Conservation (phyloP, 2,888 invertebrate genomes). For the Sthenelais limicola region DNA sequence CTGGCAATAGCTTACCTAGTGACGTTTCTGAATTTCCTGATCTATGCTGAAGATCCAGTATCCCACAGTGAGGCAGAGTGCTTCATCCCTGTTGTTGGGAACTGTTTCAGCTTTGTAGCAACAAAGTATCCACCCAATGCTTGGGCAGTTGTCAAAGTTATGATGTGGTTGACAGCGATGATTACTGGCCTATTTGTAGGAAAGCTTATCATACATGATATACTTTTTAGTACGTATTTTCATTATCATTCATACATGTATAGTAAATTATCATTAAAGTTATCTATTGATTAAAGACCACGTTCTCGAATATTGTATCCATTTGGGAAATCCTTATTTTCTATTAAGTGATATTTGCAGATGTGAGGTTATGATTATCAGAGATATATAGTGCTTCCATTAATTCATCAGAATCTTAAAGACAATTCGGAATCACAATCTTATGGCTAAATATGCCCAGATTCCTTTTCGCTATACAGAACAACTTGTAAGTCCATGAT, state of each 20-base stretch:
- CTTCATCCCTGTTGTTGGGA: constrained; percentile 74
- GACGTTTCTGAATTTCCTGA: constrained; percentile 75
- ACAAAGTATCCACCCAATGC: constrained; percentile 74
- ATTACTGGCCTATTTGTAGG: constrained; percentile 73
- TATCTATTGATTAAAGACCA: background rate
- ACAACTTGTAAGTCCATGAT: too few species aligned
- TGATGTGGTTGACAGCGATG: constrained; percentile 73
- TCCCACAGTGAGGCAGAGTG: constrained; percentile 74
- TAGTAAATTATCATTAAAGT: background rate
- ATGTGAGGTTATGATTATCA: too few species aligned
- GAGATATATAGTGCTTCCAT: too few species aligned
- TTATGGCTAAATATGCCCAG: too few species aligned
- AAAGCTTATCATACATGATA: constrained; percentile 73
- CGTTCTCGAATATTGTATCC: too few species aligned
- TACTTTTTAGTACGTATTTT: constrained; percentile 71
- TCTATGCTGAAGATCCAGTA: constrained; percentile 75
- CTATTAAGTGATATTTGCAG: too few species aligned
- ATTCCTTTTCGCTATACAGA: too few species aligned
- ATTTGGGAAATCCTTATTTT: too few species aligned
- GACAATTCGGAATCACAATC: too few species aligned
- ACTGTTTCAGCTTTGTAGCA: constrained; percentile 74
- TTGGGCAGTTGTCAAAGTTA: constrained; percentile 69
- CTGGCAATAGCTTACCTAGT: constrained; percentile 74
- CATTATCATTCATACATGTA: background rate
- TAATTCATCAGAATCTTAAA: too few species aligned